Conservation (phyloP, 2,797 vertebrate genomes). For the Sitta carolinensis region DNA sequence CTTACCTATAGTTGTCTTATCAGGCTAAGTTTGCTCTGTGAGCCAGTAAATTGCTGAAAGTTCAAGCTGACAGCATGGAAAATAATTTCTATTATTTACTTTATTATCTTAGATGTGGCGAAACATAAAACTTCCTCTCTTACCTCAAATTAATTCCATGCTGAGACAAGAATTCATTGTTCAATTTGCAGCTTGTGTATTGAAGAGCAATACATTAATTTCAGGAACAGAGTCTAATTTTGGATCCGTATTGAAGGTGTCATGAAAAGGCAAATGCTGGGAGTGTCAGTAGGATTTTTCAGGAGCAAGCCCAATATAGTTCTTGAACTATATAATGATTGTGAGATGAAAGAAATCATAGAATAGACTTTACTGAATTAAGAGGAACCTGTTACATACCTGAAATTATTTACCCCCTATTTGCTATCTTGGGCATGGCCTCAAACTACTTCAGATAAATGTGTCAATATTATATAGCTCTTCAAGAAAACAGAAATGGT, state of each 20-base stretch:
- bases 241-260: background rate
- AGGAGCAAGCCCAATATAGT: background rate
- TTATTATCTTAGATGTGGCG: constrained; percentile 48
- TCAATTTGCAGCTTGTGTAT: constrained; percentile 12
- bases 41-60: constrained; percentile 33
- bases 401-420: background rate
- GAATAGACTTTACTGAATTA: background rate
- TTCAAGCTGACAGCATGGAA: constrained; percentile 16
- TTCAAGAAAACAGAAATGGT: background rate
- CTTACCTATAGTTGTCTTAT: constrained; percentile 30
- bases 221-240: constrained; percentile 50
- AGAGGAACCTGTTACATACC: background rate
- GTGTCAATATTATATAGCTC: background rate
- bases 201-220: constrained; percentile 25
- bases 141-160: constrained; percentile 50
- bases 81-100: constrained; percentile 49
- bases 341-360: background rate
- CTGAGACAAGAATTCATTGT: constrained; percentile 55
- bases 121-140: constrained; percentile 43
- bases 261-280: background rate
- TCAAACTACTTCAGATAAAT: background rate
- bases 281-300: background rate
- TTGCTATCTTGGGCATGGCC: background rate
- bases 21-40: constrained; percentile 32
- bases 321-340: background rate